A percentile compares a stretch with the other conserved stretches of the same genome.
Conservation (phyloP, 2,797 vertebrate species). For the Alauda arvensis region DNA sequence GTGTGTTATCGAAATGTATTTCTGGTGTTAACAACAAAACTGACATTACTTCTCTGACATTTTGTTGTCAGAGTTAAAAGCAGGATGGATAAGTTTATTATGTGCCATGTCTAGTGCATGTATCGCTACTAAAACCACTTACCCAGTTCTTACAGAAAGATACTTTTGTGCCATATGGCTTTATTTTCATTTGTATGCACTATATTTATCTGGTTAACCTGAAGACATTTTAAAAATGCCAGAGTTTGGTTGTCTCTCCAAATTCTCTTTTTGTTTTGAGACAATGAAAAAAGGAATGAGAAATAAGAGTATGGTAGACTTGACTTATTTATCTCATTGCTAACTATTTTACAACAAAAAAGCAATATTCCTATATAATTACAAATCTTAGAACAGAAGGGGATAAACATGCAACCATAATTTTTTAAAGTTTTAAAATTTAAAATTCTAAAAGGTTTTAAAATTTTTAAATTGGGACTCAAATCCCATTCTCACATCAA, state of each 20-base stretch:
- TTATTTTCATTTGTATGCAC: not conserved
- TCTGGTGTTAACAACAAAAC: not conserved
- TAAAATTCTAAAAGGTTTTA: not conserved
- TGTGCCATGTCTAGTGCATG: not conserved
- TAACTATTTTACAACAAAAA: not conserved
- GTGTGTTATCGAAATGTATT: not conserved
- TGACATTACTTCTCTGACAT: not conserved
- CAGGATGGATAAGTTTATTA: not conserved
- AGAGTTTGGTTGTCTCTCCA: not conserved
- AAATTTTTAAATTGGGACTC: not conserved
- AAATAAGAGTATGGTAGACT: not conserved
- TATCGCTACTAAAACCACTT: not conserved
- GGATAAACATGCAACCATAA: not conserved
- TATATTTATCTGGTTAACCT: not conserved
- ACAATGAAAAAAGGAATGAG: not conserved
- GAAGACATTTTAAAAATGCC: not conserved
- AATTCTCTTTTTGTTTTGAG: not conserved
- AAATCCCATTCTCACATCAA: not conserved
- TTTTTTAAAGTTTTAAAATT: not conserved
- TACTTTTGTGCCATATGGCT: not conserved
- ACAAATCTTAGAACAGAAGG: not conserved
- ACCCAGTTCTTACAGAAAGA: not conserved
- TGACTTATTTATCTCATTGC: not conserved
- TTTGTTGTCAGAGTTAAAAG: not conserved
- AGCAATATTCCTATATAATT: not conserved